A percentile compares a stretch with the other conserved stretches of the same genome.
Evolutionary conservation across 2,888 invertebrate species (phyloP).

Genomic region (Cephalotes varians): DNA sequence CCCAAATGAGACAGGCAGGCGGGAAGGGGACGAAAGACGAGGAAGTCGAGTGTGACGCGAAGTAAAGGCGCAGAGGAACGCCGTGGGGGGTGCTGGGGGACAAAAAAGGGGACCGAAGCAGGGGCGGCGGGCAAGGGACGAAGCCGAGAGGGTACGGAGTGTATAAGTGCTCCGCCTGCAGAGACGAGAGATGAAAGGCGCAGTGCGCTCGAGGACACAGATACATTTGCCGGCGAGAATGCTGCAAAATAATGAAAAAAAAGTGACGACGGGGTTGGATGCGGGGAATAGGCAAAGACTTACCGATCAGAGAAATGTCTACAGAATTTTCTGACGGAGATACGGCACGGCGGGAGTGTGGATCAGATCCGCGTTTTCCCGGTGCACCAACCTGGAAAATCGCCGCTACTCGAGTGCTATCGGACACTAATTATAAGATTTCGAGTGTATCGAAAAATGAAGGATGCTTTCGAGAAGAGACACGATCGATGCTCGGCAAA

Average conservation of each 20-base stretch:
- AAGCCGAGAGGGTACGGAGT: constrained; percentile 74
- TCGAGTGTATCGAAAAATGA: constrained; percentile 32
- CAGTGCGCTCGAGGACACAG: constrained; percentile 82
- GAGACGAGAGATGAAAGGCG: constrained; percentile 84
- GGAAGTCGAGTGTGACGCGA: constrained; percentile 66
- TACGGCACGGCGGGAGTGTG: neutral
- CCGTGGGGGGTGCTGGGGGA: constrained; percentile 16
- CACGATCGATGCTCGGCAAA: neutral
- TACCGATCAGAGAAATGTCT: constrained; percentile 54
- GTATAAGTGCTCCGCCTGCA: constrained; percentile 83
- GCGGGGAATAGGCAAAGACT: constrained; percentile 40
- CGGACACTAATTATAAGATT: constrained; percentile 47
- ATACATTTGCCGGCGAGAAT: constrained; percentile 80
- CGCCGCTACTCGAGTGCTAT: constrained; percentile 19
- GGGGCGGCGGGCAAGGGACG: constrained; percentile 20
- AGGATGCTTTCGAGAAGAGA: constrained; percentile 3
- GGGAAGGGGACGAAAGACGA: constrained; percentile 54
- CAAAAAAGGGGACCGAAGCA: constrained; percentile 25
- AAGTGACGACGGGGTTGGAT: constrained; percentile 12
- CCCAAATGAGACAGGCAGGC: constrained; percentile 42
- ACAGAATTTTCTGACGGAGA: constrained; percentile 62
- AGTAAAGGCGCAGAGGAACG: constrained; percentile 57
- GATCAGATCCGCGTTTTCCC: constrained; percentile 26
- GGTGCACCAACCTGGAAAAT: constrained; percentile 36
- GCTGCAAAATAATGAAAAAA: constrained; percentile 76